Base-by-base conservation (phyloP, 1,140 invertebrate species). In the Spodoptera frugiperda region DNA sequence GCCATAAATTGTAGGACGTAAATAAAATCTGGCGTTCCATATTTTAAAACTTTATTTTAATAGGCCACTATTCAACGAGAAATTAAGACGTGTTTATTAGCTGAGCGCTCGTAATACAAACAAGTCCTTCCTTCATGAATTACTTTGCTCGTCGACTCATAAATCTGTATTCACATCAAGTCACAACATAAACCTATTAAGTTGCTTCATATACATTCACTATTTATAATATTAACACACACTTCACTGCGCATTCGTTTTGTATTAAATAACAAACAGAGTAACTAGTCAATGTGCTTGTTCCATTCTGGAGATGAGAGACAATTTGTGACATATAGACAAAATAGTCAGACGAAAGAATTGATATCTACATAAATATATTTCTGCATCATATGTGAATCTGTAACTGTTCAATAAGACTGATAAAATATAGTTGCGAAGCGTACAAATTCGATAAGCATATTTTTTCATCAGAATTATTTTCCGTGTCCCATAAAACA, bases 21-120 rank as follows among this genome's bases (percentile, higher is more conserved):
- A 94, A 93, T 93, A 93, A 93, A 92, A 90, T 89, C 82, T 86
- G 87, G 85, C 87, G 87, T 91, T 89, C 88, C 87, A 94, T 93
- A 93, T 91, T 91, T 93, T 92, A 92, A 89, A 89, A 89, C 88
- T 91, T 91, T 90, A 92, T 91, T 94, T 92, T 94, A 92, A 93
- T 92, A 89, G 90, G 86, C 84, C 85, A 88, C 91, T 90, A 89
- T 88, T 92, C 89, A 91, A 90, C 84, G 85, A 89, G 84, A 88
- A 91, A 92, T 93, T 93, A 93, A 92, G 90, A 92, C 83, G 91
- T 93, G 91, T 93, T 93, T 93, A 93, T 91, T 91, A 91, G 84
- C 81, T 82, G 76, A 87, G 82, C 83, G 88, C 85, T 88, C 91
- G 88, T 90, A 88, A 89, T 90, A 87, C 86, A 87, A 80, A 91